Percentiles rank a stretch among this genome's conserved stretches.
phyloP scores from a whole-genome alignment of 2,888 invertebrate genomes.

The Torymus tubicola region DNA sequence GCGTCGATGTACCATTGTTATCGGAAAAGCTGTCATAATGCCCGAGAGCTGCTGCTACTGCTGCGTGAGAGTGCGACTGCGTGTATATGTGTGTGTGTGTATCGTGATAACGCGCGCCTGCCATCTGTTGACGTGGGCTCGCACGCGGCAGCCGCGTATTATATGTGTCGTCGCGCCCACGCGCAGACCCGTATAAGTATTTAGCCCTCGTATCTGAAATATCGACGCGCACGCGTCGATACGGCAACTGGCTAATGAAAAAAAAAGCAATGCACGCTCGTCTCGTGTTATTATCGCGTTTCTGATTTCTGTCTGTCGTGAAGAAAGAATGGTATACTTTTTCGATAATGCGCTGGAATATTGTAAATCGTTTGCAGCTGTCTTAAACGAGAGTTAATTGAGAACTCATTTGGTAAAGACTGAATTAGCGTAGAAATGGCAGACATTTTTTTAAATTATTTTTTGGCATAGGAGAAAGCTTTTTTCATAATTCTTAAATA shows the following conservation, averaged over 20 bases:
- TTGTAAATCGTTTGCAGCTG: no score
- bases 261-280: background rate
- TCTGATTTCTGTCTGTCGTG: no score
- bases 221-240: background rate
- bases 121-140: constrained; percentile 27
- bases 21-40: constrained; percentile 56
- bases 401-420: no score
- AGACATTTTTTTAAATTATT: no score
- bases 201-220: constrained; percentile 2
- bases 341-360: no score
- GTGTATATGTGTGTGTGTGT: background rate
- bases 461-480: no score
- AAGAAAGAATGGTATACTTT: no score
- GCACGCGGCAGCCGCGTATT: background rate
- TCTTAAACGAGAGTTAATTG: no score
- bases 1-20: constrained; percentile 48
- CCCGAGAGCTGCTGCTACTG: background rate
- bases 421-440: no score
- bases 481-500: no score
- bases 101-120: constrained; percentile 39
- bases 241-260: background rate
- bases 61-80: background rate
- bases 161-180: background rate
- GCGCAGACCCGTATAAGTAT: background rate
- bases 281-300: no score